Base-by-base conservation (phyloP, 2,797 vertebrate species). In the Manis javanica region DNA sequence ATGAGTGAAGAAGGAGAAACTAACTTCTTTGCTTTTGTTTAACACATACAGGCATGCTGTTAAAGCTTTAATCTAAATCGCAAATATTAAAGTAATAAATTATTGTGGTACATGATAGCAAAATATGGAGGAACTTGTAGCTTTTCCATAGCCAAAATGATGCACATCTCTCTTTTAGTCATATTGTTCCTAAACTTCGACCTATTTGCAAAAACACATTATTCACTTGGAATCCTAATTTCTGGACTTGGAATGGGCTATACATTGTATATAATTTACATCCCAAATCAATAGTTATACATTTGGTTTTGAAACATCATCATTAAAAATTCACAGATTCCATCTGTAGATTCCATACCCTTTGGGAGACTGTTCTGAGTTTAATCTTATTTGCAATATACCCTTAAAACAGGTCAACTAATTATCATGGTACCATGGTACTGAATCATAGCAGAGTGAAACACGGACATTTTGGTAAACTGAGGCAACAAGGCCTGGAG, bases 41-140 rank as follows among this genome's bases (percentile, higher is more conserved):
- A 88, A 68, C 4, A 51, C 15, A 1, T 12, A 29, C 16, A 87
- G 23, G 23, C 49, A 42, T 55, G 29, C 8, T 82, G 0, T 31
- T 75, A 37, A 74, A 78, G 14, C 23, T 51, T 89, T 61, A 75
- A 92, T 34, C 51, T 23, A 42, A 94, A 87, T 77, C 39, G 53
- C 10, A 87, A 87, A 82, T 68, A 82, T 51, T 83, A 53, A 85
- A 86, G 49, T 51, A 83, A 87, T 68, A 92, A 72, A 53, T 75
- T 24, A 88, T 37, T 42, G 2, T 51, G n/a, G 21, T 55, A 46
- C 2, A 78, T 19, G 78, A 59, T 5, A 92, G 55, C 34, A 64
- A 37, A 74, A 57, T 13, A 53, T 71, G 39, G 77, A 71, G 34
- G 57, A 91, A 72, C 26, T 66, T 51, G 55, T 42, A 51, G 24